Base-by-base conservation (phyloP, 2,888 invertebrate species). In the Monochamus alternatus region DNA sequence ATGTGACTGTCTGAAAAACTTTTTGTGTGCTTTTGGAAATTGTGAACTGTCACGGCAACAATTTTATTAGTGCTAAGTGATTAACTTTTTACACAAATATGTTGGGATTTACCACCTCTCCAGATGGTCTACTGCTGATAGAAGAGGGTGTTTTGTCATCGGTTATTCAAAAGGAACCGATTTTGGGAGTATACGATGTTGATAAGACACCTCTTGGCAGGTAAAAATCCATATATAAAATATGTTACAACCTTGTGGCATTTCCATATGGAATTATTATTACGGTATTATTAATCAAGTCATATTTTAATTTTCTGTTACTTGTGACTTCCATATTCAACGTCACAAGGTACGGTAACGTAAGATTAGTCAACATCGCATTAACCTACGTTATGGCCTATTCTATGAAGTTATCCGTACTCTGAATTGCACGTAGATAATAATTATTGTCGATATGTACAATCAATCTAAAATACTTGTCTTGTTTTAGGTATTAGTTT, bases 161-260 rank as follows among this genome's bases (percentile, higher is more conserved):
- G 88, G 90, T 95, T 87, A 92, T 95, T 88, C 93, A 93, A 85
- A 91, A 92, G 87, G 93, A 94, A 87, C 93, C 94, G 84, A 95
- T 95, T 89, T 92, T 93, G 84, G 93, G 94, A 85, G 92, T 94
- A 82, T 95, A 95, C 89, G 93, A 94, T 89, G 94, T 95, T 85
- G 95, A 95, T 89, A 94, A 94, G 90, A 94, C 94, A 86, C 95
- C 95, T 87, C 95, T 95, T 91, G 95, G 95, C 91, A 95, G 95
- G 95, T 95, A 91, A 90, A 91, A 86, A 47, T 47, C 3, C 9
- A 10, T 12, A 14, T 43, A 64, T 32, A 62, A 62, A 31, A 47
- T 47, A 47, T 47, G 2, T 12, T 47, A 12, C 12, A 47, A 47
- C 12, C 47, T 9, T 3, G 47, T 47, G 5, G 47, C 7, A 5